Percentiles rank a stretch among this genome's conserved stretches.
phyloP scores from a whole-genome alignment of 2,888 invertebrate species.

The Agrypnus murinus region DNA sequence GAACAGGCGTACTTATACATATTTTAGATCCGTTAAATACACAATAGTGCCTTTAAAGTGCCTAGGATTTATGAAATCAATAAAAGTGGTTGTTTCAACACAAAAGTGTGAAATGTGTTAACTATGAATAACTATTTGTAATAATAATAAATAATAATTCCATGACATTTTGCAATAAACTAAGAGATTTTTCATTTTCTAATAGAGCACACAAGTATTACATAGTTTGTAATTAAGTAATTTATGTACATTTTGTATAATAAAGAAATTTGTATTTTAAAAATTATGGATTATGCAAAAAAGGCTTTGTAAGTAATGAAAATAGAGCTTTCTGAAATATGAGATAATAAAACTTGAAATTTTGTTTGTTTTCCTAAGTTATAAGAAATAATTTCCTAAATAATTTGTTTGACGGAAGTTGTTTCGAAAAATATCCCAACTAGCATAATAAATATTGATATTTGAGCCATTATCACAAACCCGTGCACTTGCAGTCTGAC shows the following conservation, averaged over 20 bases:
- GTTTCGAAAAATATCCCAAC: too few species aligned
- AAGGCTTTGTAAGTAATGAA: constrained; percentile 68
- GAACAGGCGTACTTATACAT: constrained; percentile 64
- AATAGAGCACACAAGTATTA: constrained; percentile 56
- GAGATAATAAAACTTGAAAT: constrained; percentile 62
- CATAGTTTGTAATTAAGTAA: constrained; percentile 58
- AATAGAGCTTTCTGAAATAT: constrained; percentile 68
- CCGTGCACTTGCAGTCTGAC: too few species aligned
- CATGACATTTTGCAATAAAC: constrained; percentile 40
- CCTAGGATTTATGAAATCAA: constrained; percentile 53
- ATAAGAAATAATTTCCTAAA: too few species aligned
- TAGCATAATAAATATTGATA: too few species aligned
- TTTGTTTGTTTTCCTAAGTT: constrained; percentile 28
- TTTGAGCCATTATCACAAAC: too few species aligned
- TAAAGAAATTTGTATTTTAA: constrained; percentile 60
- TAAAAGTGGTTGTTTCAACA: constrained; percentile 11
- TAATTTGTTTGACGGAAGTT: too few species aligned
- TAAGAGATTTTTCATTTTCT: constrained; percentile 43
- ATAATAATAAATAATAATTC: constrained; percentile 38
- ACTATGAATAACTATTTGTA: constrained; percentile 42
- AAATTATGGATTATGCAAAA: constrained; percentile 53
- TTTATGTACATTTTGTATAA: constrained; percentile 68
- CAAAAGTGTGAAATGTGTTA: constrained; percentile 34
- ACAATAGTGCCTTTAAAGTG: constrained; percentile 68
- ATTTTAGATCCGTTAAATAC: constrained; percentile 56